Percentiles rank a stretch among this genome's conserved stretches.
phyloP scores from a whole-genome alignment of 2,797 vertebrate species.

The Urophycis tenuis region DNA sequence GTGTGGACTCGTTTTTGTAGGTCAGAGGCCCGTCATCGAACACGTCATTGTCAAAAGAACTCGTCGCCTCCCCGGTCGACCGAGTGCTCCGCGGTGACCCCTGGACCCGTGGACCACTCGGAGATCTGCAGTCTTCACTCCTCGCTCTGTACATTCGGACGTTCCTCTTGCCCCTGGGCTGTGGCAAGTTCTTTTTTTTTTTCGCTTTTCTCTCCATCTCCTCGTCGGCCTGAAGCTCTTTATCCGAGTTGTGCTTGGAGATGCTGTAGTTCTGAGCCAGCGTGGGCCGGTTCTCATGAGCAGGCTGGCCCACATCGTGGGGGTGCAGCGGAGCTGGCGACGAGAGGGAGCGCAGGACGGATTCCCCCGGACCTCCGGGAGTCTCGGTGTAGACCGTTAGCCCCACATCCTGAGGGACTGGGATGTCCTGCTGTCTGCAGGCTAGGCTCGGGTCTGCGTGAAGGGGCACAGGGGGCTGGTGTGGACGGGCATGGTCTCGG shows the following conservation, averaged over 20 bases:
- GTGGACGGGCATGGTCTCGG: slow-evolving; percentile 38
- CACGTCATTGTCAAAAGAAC: too few relatives aligned
- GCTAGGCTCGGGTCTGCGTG: slow-evolving; percentile 43
- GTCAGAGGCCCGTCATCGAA: too few relatives aligned
- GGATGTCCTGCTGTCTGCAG: slow-evolving; percentile 69
- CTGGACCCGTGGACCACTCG: too few relatives aligned
- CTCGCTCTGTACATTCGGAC: slow-evolving; percentile 40
- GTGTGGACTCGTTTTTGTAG: too few relatives aligned
- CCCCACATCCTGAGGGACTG: slow-evolving; percentile 72
- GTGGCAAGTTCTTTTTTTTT: slow-evolving; percentile 22
- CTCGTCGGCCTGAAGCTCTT: slow-evolving; percentile 28
- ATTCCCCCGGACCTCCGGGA: slow-evolving; percentile 57
- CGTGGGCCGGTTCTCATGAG: slow-evolving; percentile 47
- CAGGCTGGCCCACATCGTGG: slow-evolving; percentile 48
- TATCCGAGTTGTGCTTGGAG: slow-evolving; percentile 44
- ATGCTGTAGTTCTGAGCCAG: slow-evolving; percentile 38
- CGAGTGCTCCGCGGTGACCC: too few relatives aligned
- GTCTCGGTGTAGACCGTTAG: slow-evolving; percentile 73
- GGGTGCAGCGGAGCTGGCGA: slow-evolving; percentile 58
- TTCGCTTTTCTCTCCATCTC: slow-evolving; percentile 31
- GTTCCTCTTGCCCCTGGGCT: slow-evolving; percentile 34
- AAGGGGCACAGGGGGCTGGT: slow-evolving; percentile 27
- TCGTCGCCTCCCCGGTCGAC: too few relatives aligned
- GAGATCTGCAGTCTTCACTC: slow-evolving; percentile 48
- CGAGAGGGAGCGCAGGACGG: slow-evolving; percentile 62